Percentiles rank a stretch among this genome's conserved stretches.
Conservation (phyloP, 1,140 invertebrate genomes). For the Macrosteles quadrilineatus region DNA sequence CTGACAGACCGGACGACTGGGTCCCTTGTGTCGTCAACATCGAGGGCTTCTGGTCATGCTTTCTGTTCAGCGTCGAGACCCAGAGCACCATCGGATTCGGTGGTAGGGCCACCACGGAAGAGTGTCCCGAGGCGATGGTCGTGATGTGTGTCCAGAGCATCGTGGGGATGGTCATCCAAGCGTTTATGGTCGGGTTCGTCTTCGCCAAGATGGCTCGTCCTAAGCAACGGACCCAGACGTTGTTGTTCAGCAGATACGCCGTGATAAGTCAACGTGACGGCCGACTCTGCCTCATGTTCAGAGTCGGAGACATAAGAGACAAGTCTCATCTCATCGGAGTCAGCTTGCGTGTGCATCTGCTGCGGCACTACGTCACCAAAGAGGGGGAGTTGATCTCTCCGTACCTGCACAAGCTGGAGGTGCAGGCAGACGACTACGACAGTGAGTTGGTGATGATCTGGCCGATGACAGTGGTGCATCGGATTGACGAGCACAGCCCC, state of each 20-base stretch:
- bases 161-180: slow-evolving; percentile 87
- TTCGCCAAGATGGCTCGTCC: slow-evolving; percentile 97
- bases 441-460: slow-evolving; percentile 90
- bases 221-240: slow-evolving; percentile 93
- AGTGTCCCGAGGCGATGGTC: slow-evolving; percentile 95
- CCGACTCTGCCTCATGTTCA: slow-evolving; percentile 91
- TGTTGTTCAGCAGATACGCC: slow-evolving; percentile 91
- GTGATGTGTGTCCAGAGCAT: slow-evolving; percentile 98
- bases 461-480: slow-evolving; percentile 87
- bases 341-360: slow-evolving; percentile 86
- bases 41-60: slow-evolving; percentile 80
- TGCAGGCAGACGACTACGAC: slow-evolving; percentile 80
- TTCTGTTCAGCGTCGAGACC: slow-evolving; percentile 90
- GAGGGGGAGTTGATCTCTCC: slow-evolving; percentile 86
- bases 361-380: slow-evolving; percentile 81
- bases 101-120: slow-evolving; percentile 78
- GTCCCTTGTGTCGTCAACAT: slow-evolving; percentile 83
- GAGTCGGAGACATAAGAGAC: slow-evolving; percentile 93
- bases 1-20: slow-evolving; percentile 59
- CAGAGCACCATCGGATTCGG: slow-evolving; percentile 86
- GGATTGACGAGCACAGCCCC: slow-evolving; percentile 72
- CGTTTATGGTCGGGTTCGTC: slow-evolving; percentile 80
- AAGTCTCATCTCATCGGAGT: slow-evolving; percentile 97
- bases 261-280: slow-evolving; percentile 91
- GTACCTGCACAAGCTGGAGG: slow-evolving; percentile 78